These are phyloP conservation scores for Amblyornis subalaris DNA, from an alignment of 2,113 vertebrate species.

Conservation along the genomic window DNA sequence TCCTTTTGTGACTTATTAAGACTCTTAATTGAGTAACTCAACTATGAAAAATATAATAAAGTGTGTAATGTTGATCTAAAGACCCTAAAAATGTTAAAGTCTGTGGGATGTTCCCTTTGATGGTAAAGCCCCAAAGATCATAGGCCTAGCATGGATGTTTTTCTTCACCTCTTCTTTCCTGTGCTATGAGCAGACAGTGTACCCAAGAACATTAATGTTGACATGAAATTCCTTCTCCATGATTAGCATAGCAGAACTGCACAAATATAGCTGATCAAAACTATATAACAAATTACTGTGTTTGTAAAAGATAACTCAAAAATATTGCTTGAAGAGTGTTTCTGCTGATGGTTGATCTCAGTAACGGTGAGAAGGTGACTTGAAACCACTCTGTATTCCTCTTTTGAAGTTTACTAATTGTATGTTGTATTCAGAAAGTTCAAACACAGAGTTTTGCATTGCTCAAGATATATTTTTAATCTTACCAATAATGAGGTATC, in stretches of 20 bases:
- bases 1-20: neutral
- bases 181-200: neutral
- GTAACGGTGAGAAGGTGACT: neutral
- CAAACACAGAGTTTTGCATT: neutral
- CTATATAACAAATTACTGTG: neutral
- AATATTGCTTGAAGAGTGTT: neutral
- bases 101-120: neutral
- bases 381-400: neutral
- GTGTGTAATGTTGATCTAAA: neutral
- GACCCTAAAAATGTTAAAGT: neutral
- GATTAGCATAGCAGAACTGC: neutral
- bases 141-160: neutral
- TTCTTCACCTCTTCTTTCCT: neutral
- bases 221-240: neutral
- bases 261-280: neutral
- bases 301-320: neutral
- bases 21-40: neutral
- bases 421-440: neutral
- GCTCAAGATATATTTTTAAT: neutral
- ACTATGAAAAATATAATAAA: neutral
- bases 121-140: neutral
- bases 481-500: neutral
- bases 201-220: neutral
- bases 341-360: neutral
- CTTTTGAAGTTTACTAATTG: neutral